Conservation (phyloP, 2,888 invertebrate genomes). For the Gymnosoma rotundatum region DNA sequence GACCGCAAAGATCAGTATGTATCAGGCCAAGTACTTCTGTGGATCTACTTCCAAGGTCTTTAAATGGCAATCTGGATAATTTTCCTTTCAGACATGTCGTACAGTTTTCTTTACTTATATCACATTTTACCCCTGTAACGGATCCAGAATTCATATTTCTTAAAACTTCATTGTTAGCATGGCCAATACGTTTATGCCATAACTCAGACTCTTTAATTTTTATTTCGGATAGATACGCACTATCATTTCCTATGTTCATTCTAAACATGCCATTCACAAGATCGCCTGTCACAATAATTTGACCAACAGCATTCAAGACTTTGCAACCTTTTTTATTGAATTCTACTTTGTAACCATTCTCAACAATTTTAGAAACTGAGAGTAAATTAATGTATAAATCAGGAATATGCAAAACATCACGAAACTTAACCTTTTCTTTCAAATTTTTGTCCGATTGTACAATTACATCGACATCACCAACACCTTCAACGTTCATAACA, state of each 20-base stretch:
- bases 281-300: background rate
- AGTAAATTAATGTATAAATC: background rate
- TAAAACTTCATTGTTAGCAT: conserved; percentile 8
- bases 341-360: background rate
- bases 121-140: conserved; percentile 1
- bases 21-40: no score
- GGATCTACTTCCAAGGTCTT: no score
- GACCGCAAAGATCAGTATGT: background rate
- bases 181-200: conserved; percentile 8
- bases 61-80: no score
- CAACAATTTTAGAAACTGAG: no score
- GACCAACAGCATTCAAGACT: background rate
- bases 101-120: background rate
- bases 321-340: conserved; percentile 3
- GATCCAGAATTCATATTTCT: conserved; percentile 2
- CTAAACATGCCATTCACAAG: conserved; percentile 1
- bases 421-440: background rate
- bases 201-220: background rate
- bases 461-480: background rate
- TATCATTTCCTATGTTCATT: background rate
- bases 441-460: background rate
- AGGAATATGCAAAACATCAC: background rate
- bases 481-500: background rate
- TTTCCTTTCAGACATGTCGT: background rate
- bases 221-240: background rate